phyloP scores from a whole-genome alignment of 2,113 vertebrate species.

The Toxotes chatareus region DNA sequence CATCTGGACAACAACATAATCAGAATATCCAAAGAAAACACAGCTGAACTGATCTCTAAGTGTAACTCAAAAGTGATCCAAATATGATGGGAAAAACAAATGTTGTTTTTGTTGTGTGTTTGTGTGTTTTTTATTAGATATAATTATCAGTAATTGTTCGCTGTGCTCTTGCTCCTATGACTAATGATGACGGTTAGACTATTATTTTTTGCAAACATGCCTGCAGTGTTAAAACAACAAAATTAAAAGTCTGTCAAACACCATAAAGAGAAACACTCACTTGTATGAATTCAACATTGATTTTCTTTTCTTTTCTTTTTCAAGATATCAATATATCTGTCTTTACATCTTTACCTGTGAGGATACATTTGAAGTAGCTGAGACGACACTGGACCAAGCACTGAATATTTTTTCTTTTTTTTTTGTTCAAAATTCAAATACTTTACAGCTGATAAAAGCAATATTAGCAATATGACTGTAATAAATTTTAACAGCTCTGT shows the following conservation, averaged over 20 bases:
- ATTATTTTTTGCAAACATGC: neutral
- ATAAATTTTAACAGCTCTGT: neutral
- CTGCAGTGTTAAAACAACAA: neutral
- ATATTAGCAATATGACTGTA: neutral
- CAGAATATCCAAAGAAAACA: neutral
- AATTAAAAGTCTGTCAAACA: slow-evolving; percentile 20
- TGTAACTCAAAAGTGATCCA: neutral
- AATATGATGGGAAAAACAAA: neutral
- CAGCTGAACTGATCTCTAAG: neutral
- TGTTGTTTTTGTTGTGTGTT: neutral
- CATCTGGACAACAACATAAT: slow-evolving; percentile 1
- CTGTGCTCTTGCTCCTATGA: neutral
- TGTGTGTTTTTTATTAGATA: no score
- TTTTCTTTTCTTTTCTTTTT: neutral
- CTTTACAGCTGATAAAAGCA: neutral
- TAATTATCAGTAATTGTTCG: neutral
- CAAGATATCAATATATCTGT: neutral
- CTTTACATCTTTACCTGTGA: neutral
- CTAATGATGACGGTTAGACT: no score
- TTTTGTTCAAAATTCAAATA: neutral
- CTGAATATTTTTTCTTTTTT: neutral
- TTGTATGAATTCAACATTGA: slow-evolving; percentile 13
- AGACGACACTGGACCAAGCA: neutral
- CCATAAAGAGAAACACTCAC: slow-evolving; percentile 1
- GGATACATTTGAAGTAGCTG: neutral